Evolutionary conservation across 1,140 invertebrate genomes (phyloP), one percentile per base, ranked within the genome.

Genomic region (Ceratina calcarata): DNA sequence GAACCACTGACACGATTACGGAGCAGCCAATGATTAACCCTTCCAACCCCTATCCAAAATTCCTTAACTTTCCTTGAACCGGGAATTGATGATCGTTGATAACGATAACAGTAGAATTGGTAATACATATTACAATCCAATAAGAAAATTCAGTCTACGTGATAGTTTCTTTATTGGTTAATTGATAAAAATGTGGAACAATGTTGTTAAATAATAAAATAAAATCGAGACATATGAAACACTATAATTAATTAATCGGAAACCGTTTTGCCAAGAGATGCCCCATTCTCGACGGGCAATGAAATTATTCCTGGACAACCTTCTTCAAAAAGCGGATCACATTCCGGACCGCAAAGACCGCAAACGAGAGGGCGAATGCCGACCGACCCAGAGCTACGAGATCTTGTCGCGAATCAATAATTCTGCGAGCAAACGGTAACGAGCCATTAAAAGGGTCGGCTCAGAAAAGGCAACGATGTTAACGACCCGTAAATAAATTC

Each of bases 1-100:
- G 69, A 85, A 73, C 69, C 78, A 81, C 82, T 85, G 83, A 84
- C 83, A 85, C 78, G 66, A 61, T 85, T 85, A 60, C 45, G 32
- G 13, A 70, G 12, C 60, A 32, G 55, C 15, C 69, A 27, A 58
- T 68, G 24, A 16, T 32, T n/a, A 24, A 49, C 32, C 51, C 76
- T 64, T 76, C 53, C 16, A 45, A 45, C 37, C 37, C 37, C 37
- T 10, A 45, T 45, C 3, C 37, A 45, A 45, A 45, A 45, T 45
- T 12, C 60, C 61, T 13, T 57, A n/a, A 16, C 55, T 57, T n/a
- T 20, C 16, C 13, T 18, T 13, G 10, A 27, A 27, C 55, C 55
- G 55, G 16, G 55, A n/a, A n/a, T 57, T 16, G 16, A 13, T 57
- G 55, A 45, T 57, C 15, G 16, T 57, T n/a, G 55, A 57, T 13